Conservation (phyloP, 2,797 vertebrate genomes). For the Moxostoma hubbsi region DNA sequence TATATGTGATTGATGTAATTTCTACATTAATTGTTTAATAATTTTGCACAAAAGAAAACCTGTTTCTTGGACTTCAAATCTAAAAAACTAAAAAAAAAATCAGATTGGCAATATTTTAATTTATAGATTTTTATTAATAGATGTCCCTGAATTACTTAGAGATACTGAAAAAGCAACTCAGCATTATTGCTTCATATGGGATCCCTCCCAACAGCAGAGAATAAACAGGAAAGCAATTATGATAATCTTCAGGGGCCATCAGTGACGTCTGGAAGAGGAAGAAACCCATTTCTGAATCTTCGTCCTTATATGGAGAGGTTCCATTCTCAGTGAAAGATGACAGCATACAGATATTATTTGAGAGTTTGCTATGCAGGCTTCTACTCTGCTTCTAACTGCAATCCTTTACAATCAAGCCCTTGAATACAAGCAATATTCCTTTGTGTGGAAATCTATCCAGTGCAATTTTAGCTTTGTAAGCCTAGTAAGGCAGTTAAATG, state of each 20-base stretch:
- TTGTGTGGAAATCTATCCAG: neutral
- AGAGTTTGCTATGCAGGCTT: neutral
- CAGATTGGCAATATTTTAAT: no score
- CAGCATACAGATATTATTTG: neutral
- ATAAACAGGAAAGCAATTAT: constrained; percentile 78
- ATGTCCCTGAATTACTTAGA: neutral
- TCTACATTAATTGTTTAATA: no score
- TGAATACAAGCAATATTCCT: neutral
- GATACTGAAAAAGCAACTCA: constrained; percentile 4
- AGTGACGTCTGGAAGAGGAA: constrained; percentile 60
- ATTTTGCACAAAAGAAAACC: no score
- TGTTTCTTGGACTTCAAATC: no score
- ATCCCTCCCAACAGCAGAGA: constrained; percentile 48
- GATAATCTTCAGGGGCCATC: constrained; percentile 70
- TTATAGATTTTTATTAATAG: no score
- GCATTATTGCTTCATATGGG: constrained; percentile 29
- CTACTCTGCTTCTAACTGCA: neutral
- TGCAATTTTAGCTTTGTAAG: no score
- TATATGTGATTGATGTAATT: no score
- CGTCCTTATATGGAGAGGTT: constrained; percentile 43
- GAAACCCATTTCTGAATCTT: constrained; percentile 17
- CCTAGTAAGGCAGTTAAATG: no score
- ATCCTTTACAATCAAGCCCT: no score
- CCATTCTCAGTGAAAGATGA: constrained; percentile 26
- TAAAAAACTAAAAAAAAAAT: no score